Evolutionary conservation across 2,113 vertebrate species (phyloP).

Genomic region (Aphelocoma coerulescens): DNA sequence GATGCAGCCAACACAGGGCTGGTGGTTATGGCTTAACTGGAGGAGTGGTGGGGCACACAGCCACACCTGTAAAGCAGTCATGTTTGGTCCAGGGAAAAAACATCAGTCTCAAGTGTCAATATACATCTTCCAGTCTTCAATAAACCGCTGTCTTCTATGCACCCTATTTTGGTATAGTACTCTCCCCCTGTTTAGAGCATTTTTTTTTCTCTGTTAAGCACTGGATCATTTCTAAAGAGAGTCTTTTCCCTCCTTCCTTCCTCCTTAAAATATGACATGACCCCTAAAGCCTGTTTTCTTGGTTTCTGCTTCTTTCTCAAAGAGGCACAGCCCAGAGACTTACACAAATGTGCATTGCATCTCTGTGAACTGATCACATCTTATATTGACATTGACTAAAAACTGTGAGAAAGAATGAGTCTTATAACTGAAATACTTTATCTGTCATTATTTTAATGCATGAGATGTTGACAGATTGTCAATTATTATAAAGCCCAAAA

Average conservation of each 20-base stretch:
- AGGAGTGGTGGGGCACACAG: accelerated
- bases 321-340: not conserved
- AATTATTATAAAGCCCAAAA: not conserved
- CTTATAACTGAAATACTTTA: not conserved
- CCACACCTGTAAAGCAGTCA: not conserved
- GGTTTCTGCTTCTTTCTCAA: not conserved
- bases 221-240: not conserved
- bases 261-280: not conserved
- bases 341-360: not conserved
- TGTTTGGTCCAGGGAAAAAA: not conserved
- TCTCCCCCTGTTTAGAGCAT: not conserved
- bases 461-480: not conserved
- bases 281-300: not conserved
- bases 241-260: not conserved
- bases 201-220: not conserved
- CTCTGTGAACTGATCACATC: not conserved
- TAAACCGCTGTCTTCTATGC: not conserved
- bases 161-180: not conserved
- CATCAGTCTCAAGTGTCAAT: not conserved
- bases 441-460: not conserved
- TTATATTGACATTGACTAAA: not conserved
- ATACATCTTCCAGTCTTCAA: not conserved
- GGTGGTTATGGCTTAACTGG: accelerated
- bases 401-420: not conserved
- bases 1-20: not conserved